phyloP scores from a whole-genome alignment of 2,888 invertebrate species.

The Caenorhabditis doughertyi region DNA sequence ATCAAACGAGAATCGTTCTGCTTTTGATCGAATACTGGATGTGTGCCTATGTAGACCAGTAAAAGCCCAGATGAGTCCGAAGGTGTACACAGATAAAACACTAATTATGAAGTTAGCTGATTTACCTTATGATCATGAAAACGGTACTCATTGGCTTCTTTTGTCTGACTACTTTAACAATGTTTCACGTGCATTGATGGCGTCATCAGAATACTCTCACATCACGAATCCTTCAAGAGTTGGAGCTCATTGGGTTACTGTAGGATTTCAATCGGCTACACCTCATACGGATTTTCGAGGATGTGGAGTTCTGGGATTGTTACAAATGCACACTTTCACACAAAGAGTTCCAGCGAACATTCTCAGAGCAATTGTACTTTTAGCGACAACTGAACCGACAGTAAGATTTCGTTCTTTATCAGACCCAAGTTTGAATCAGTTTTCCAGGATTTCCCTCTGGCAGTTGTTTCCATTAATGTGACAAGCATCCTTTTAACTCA shows the following conservation, averaged over 20 bases:
- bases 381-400: conserved; percentile 66
- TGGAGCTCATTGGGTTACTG: conserved; percentile 70
- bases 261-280: conserved; percentile 69
- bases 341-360: conserved; percentile 37
- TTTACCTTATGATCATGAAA: conserved; percentile 41
- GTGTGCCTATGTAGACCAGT: conserved; percentile 59
- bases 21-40: conserved; percentile 54
- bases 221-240: conserved; percentile 20
- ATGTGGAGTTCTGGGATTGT: conserved; percentile 67
- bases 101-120: conserved; percentile 42
- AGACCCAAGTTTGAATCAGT: background rate
- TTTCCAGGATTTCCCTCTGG: conserved; percentile 70
- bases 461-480: conserved; percentile 72
- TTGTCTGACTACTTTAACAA: conserved; percentile 60
- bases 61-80: conserved; percentile 26
- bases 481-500: conserved; percentile 60
- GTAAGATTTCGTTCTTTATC: conserved; percentile 32
- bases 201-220: conserved; percentile 26
- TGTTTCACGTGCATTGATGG: conserved; percentile 20
- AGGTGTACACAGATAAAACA: conserved; percentile 52
- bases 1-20: conserved; percentile 13
- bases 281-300: conserved; percentile 73
- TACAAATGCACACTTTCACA: conserved; percentile 67
- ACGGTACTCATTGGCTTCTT: conserved; percentile 67
- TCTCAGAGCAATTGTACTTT: conserved; percentile 57